Base-by-base conservation (phyloP, 2,113 vertebrate species). In the Nymphicus hollandicus region DNA sequence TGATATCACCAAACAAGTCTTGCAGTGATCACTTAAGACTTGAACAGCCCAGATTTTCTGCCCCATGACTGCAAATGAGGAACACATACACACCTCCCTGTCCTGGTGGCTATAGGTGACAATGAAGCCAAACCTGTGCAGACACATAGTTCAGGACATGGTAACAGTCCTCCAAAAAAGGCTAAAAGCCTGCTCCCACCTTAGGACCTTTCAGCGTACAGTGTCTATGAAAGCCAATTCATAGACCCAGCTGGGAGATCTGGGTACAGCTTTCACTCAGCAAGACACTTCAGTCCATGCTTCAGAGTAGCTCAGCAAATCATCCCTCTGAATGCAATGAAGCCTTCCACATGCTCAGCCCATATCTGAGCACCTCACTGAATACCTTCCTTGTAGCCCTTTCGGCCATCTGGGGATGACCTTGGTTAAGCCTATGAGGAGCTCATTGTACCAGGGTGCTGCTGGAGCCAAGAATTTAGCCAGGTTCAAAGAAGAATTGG, bases 361-460 rank as follows among this genome's bases (percentile, higher is more conserved):
- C 24, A 5, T 1, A 3, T 64, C 43, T 28, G 43, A 92, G 13
- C 18, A 65, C 20, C 35, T 63, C 4, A 0, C 53, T 64, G 37
- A 89, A 58, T 37, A 60, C 35, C 55, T 61, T 6, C 2, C 52
- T 35, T 19, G 33, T 41, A 46, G 11, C 17, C 17, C 50, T 76
- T 6, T 27, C 9, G 2, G 1, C 39, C 47, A 79, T 11, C 58
- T 55, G 3, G 4, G 55, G 13, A 41, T 91, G 80, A 88, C 85
- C 64, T 64, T 61, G 29, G 58, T 43, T 81, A 70, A 91, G 43
- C 69, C 68, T 90, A 5, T 65, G 80, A 88, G 80, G 23, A 90
- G 55, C 82, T 79, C 69, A 35, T 72, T 91, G 92, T 94, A 90
- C 95, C 88, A 95, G 88, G 82, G 35, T 61, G 29, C 79, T 72